Base-by-base conservation (phyloP, 1,140 invertebrate genomes). In the Agrilus planipennis region DNA sequence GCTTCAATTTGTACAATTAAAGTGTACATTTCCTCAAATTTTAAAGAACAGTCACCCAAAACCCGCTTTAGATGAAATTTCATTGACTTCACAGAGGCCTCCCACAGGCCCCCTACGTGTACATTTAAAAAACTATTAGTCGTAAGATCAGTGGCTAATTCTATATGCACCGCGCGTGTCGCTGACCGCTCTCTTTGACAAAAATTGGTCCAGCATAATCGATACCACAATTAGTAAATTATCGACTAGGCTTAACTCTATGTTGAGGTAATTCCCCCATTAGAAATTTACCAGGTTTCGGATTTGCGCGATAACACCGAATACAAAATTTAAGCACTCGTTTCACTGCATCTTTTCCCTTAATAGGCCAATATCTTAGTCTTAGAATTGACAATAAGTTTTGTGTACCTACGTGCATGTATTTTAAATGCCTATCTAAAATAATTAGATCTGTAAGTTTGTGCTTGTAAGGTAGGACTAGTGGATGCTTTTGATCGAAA, bases 141-240 rank as follows among this genome's bases (percentile, higher is more conserved):
- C 0, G 44, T 39, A 4, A 49, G 19, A 34, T 47, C 41, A 15
- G 35, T 35, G 2, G 51, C 40, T 2, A 53, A 17, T 22, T 59
- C 55, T 2, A 59, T 19, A 27, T 60, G 53, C 15, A 57, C 39
- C n/a, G n/a, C n/a, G n/a, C n/a, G n/a, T n/a, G n/a, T n/a, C n/a
- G n/a, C n/a, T n/a, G n/a, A n/a, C n/a, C n/a, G n/a, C n/a, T n/a
- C n/a, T 39, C 38, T 39, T 42, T 37, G 14, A 46, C 42, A 23
- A 45, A 12, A 2, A 66, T 41, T 0, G 54, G 60, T 1, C 58
- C 60, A 0, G 47, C 51, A 17, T 51, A 60, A 40, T 64, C 60
- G 0, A 60, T 37, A 0, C 56, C 57, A 3, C 31, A 39, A 9
- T 48, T 27, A 5, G 22, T 15, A 25, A 63, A 61, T 1, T 51